Base-by-base conservation (phyloP, 2,797 vertebrate species). In the Pseudotriccus pelzelni region DNA sequence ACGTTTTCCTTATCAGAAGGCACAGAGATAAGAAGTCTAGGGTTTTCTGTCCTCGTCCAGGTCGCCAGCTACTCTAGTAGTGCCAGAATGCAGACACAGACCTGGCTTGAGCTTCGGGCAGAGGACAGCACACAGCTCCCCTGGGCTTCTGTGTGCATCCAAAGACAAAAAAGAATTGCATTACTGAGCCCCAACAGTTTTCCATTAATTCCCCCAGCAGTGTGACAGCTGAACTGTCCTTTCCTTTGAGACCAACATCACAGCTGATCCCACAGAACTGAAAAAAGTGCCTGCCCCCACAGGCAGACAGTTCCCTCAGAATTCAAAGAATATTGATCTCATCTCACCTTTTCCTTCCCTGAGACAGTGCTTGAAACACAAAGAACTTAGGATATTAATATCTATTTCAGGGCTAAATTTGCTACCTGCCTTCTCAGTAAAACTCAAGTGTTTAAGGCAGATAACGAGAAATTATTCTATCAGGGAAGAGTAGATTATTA, bases 201-300 rank as follows among this genome's bases (percentile, higher is more conserved):
- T 19, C 63, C 25, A 18, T 2, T 12, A 37, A 23, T 41, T 72
- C 24, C 22, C 43, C 49, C 27, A 43, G 63, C 19, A 74, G 5
- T 1, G 0, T 24, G 30, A 15, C 24, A 32, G 28, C 0, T 52
- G 10, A 59, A 66, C 24, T 1, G 4, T 23, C 52, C 21, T 66
- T 64, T 64, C 14, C 36, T 89, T 75, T 14, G 63, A 49, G n/a
- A 14, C 12, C 25, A 50, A 32, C 8, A 12, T 36, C 34, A 25
- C 17, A 74, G 24, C 5, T 80, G 41, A 88, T 21, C 30, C 25
- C 32, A 52, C 6, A 49, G 34, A 62, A 44, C 1, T 41, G n/a
- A 41, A 36, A 14, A 3, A 52, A 77, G 39, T 32, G 4, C 30
- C 44, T 22, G 15, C 20, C 17, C 46, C 25, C 17, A 4, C 1